Evolutionary conservation across 2,888 invertebrate species (phyloP), one percentile per base, ranked within the genome.

Genomic region (Polyommatus icarus): DNA sequence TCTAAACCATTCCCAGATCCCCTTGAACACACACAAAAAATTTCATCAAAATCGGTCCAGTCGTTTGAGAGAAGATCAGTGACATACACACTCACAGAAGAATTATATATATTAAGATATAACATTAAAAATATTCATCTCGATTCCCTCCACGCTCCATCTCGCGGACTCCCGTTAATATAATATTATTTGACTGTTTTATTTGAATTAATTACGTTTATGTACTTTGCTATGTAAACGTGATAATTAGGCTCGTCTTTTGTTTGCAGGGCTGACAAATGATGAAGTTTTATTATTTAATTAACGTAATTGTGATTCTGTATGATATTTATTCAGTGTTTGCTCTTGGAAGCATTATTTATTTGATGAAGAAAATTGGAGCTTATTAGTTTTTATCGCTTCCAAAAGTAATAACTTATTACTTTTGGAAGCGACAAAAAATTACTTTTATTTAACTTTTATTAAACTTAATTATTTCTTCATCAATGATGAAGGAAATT

Each of bases 131-230:
- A 75, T 29, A 54, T 50, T 54, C 29, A 75, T 75, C 18, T 24
- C 50, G 18, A 75, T 54, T 75, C 32, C 75, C 29, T 50, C 24
- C 20, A 0, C 46, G 46, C 50, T 29, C 29, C n/a, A 50, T 75
- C 54, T 75, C 24, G 40, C 46, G 20, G 36, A 78, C 76, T 79
- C 40, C 75, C 76, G 57, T 78, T 76, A 61, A 80, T 80, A 79
- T 82, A 84, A 79, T 82, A 84, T 82, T 82, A 84, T 82, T 82
- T 82, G 83, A 82, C 81, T 84, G 83, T 86, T 88, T 87, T 87
- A 85, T 87, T 87, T 85, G 86, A 87, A 88, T 89, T 87, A 88
- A 89, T 90, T 88, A 87, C 82, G 81, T 81, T 82, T 81, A 84
- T 83, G 84, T 83, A 75, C 75, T 54, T 75, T 84, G 83, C 84